Conservation (phyloP, 2,797 vertebrate species). For the Choloepus didactylus region DNA sequence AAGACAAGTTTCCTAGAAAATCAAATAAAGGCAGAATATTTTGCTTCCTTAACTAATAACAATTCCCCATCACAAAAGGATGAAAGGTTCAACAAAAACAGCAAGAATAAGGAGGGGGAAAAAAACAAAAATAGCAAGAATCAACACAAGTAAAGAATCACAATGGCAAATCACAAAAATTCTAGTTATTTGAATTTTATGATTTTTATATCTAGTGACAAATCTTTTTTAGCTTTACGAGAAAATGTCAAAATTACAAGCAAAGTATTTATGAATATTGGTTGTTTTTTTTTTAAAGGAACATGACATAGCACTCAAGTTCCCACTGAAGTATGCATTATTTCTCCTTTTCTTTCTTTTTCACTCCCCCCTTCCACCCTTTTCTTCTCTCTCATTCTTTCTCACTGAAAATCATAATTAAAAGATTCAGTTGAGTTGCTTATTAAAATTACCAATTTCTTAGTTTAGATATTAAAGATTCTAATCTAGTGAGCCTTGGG, state of each 20-base stretch:
- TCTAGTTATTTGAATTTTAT: background rate
- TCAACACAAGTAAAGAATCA: background rate
- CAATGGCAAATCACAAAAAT: background rate
- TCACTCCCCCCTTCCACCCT: background rate
- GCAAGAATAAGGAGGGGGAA: too few species aligned
- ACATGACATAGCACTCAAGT: too few species aligned
- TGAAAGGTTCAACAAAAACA: background rate
- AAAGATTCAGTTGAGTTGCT: background rate
- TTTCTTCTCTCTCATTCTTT: background rate
- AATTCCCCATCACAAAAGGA: background rate
- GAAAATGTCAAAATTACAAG: background rate
- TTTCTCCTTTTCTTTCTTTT: background rate
- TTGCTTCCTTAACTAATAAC: background rate
- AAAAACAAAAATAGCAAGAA: background rate
- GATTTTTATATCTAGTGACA: background rate
- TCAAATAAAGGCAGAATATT: background rate
- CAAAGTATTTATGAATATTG: too few species aligned
- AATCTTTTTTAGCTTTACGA: background rate
- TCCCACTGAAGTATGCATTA: too few species aligned
- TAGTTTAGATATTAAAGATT: background rate
- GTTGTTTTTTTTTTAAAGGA: too few species aligned
- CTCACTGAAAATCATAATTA: background rate
- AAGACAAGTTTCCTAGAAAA: background rate
- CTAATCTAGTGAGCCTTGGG: background rate
- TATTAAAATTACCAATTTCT: background rate